phyloP scores from a whole-genome alignment of 2,113 vertebrate genomes.

The Ariopsis seemanni region DNA sequence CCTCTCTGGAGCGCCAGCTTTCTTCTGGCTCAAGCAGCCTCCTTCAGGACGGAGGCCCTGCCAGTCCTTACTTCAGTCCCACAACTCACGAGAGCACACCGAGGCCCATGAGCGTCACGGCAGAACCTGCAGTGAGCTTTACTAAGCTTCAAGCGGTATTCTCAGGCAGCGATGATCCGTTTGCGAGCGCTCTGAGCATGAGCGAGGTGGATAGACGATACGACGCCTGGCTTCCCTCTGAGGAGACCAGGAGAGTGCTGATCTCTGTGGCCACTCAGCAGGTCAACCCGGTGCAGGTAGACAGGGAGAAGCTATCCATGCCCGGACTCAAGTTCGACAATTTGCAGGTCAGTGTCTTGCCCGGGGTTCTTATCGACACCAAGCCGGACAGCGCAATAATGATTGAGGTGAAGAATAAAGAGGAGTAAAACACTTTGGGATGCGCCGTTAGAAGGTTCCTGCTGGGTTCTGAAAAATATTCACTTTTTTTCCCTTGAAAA shows the following conservation, averaged over 20 bases:
- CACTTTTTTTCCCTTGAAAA: too few species aligned
- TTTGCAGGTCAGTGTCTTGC: constrained; percentile 80
- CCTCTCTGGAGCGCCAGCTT: constrained; percentile 70
- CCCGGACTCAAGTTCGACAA: constrained; percentile 97
- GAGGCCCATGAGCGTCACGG: constrained; percentile 58
- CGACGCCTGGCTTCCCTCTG: constrained; percentile 93
- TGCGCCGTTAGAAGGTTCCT: neutral
- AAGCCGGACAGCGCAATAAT: neutral
- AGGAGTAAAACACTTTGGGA: neutral
- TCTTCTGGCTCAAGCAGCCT: constrained; percentile 63
- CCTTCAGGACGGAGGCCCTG: constrained; percentile 58
- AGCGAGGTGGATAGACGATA: constrained; percentile 90
- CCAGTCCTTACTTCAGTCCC: constrained; percentile 60
- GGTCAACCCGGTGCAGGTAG: constrained; percentile 77
- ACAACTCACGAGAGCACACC: constrained; percentile 44
- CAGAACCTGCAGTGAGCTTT: constrained; percentile 69
- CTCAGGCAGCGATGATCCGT: constrained; percentile 86
- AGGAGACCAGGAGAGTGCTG: constrained; percentile 81
- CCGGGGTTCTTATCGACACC: neutral
- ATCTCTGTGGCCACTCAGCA: constrained; percentile 86
- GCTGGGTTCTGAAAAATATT: too few species aligned
- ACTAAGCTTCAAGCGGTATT: constrained; percentile 91
- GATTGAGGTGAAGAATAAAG: neutral
- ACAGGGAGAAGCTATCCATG: constrained; percentile 89
- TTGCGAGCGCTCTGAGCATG: constrained; percentile 91